Percentiles rank a stretch among this genome's conserved stretches.
These are phyloP conservation scores for Zosterops lateralis DNA, from an alignment of 2,113 vertebrate species.

Conservation along the genomic window DNA sequence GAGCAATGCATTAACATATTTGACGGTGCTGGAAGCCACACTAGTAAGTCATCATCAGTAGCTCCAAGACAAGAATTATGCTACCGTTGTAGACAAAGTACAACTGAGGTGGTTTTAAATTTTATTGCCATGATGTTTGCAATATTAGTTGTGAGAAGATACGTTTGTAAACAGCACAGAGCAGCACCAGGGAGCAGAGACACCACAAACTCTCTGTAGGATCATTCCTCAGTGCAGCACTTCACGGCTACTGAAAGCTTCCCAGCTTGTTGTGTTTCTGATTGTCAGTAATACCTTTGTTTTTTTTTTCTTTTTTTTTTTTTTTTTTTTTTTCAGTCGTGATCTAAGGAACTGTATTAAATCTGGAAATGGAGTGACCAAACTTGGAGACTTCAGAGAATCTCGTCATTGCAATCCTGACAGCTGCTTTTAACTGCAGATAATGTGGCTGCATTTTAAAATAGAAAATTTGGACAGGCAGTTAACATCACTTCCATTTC, in stretches of 20 bases:
- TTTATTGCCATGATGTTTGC: neutral
- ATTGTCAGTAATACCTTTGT: neutral
- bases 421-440: constrained; percentile 32
- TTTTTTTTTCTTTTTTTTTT: neutral
- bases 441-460: neutral
- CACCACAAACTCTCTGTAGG: accelerated
- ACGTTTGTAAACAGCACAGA: neutral
- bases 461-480: neutral
- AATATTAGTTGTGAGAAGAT: neutral
- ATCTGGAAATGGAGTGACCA: neutral
- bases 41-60: neutral
- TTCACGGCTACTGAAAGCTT: neutral
- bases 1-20: neutral
- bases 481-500: constrained; percentile 16
- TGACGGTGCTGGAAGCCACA: neutral
- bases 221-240: accelerated
- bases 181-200: neutral
- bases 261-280: neutral
- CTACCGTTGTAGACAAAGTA: neutral
- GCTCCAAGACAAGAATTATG: neutral
- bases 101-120: neutral
- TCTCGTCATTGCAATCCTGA: neutral
- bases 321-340: neutral
- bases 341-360: neutral
- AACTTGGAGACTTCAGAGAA: neutral